Base-by-base conservation (phyloP, 2,113 vertebrate genomes). In the Tupaia tana region DNA sequence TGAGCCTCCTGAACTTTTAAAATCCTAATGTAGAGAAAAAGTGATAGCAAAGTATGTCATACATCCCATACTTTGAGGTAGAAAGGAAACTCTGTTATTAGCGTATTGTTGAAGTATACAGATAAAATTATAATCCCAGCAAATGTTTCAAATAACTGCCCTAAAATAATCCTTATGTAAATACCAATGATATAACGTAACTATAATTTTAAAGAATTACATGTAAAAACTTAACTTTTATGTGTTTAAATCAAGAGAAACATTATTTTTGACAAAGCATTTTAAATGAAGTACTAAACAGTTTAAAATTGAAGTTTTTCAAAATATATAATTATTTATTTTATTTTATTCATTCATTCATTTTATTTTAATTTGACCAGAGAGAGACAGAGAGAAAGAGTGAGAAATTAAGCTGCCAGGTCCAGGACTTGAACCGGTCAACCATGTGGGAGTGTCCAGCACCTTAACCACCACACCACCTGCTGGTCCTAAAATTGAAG, bases 1-100 rank as follows among this genome's bases (percentile, higher is more conserved):
- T 94, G 83, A 94, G 69, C 70, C n/a, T 86, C 11, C 16, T 66
- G n/a, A 91, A 82, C 56, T 86, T 69, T 31, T 69, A 90, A 73
- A 56, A 90, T 20, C 34, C 96, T 81, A 54, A 27, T 82, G 59
- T 64, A 97, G 69, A 88, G 86, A 70, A 94, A 84, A 96, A 85
- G 16, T 87, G 24, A 7, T 79, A 75, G 73, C 56, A 70, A 96
- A 90, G 20, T 93, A 27, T 54, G 14, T 93, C 34, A 43, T 64
- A 12, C 0, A 24, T 71, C 12, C 19, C 9, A 19, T 66, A 92
- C 0, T 15, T 12, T 92, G 43, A 86, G 52, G 24, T 83, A 64
- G 56, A 81, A 91, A 67, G 34, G 10, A 71, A 27, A 79, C 0
- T 66, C 7, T 91, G 5, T 81, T 90, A 7, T 81, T 90, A 79